phyloP scores from a whole-genome alignment of 2,113 vertebrate species.

The Nymphicus hollandicus region DNA sequence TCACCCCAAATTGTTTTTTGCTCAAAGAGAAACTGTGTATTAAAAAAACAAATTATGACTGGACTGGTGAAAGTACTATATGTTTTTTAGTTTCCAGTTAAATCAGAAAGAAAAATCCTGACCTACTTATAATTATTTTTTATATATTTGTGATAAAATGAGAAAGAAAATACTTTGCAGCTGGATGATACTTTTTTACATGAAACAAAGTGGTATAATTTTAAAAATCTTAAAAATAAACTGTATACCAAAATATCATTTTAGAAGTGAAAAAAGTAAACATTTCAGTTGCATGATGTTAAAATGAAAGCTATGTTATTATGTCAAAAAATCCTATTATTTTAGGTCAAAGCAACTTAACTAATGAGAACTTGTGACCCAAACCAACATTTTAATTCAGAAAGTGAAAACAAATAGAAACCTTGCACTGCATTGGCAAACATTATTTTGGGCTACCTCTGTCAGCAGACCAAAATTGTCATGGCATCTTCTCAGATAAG shows the following conservation, averaged over 20 bases:
- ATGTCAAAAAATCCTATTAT: not conserved
- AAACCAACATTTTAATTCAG: not conserved
- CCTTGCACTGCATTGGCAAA: not conserved
- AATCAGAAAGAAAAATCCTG: not conserved
- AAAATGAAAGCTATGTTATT: not conserved
- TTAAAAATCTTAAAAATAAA: not conserved
- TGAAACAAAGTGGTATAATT: not conserved
- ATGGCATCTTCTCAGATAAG: not conserved
- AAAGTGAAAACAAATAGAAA: not conserved
- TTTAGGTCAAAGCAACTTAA: not conserved
- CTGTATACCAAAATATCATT: not conserved
- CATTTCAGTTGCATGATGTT: not conserved
- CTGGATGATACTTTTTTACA: not conserved
- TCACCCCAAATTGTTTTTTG: not conserved
- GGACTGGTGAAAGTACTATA: not conserved
- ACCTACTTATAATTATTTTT: not conserved
- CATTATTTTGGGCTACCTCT: not conserved
- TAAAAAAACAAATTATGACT: not conserved
- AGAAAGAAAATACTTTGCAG: not conserved
- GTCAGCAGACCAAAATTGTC: not conserved
- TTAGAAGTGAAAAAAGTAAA: not conserved
- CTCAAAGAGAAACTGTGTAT: not conserved
- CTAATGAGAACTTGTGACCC: not conserved
- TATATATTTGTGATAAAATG: not conserved
- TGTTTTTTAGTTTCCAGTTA: not conserved